phyloP scores from a whole-genome alignment of 1,140 invertebrate species.

The Drosophila varians region DNA sequence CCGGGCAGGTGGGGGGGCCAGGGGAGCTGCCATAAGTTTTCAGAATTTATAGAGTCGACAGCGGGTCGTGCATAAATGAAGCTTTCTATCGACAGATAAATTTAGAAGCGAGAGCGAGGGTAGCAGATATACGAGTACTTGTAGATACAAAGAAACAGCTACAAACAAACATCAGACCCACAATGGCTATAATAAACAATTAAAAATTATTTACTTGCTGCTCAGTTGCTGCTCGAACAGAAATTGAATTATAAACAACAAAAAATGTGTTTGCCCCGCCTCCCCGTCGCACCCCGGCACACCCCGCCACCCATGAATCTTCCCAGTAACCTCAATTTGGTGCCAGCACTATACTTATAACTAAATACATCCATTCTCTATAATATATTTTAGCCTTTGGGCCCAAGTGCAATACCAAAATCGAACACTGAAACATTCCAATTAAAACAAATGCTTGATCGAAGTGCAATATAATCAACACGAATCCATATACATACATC shows the following conservation, averaged over 20 bases:
- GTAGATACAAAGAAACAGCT: constrained; percentile 28
- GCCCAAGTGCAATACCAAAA: constrained; percentile 58
- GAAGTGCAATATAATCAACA: constrained; percentile 47
- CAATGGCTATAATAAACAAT: constrained; percentile 38
- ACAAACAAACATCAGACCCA: background rate
- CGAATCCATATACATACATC: background rate
- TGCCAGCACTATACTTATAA: too few species aligned
- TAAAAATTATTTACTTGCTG: constrained; percentile 35
- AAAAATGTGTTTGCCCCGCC: background rate
- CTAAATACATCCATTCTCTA: constrained; percentile 6
- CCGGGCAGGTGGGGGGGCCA: background rate
- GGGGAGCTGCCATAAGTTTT: constrained; percentile 42
- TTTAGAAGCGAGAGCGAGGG: constrained; percentile 4
- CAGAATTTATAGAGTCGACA: constrained; percentile 44
- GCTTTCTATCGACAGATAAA: constrained; percentile 46
- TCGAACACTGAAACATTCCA: constrained; percentile 42
- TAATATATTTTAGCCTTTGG: constrained; percentile 36
- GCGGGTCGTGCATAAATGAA: constrained; percentile 40
- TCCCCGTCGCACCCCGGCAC: too few species aligned
- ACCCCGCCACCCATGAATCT: too few species aligned
- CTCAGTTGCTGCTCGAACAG: constrained; percentile 3
- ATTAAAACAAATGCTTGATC: constrained; percentile 14
- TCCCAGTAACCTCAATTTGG: constrained; percentile 35
- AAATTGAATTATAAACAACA: constrained; percentile 44
- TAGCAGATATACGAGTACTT: constrained; percentile 30